Percentiles rank a stretch among this genome's conserved stretches.
These are phyloP conservation scores for Aplysia californica DNA, from an alignment of 1,140 invertebrate genomes.

Conservation along the genomic window DNA sequence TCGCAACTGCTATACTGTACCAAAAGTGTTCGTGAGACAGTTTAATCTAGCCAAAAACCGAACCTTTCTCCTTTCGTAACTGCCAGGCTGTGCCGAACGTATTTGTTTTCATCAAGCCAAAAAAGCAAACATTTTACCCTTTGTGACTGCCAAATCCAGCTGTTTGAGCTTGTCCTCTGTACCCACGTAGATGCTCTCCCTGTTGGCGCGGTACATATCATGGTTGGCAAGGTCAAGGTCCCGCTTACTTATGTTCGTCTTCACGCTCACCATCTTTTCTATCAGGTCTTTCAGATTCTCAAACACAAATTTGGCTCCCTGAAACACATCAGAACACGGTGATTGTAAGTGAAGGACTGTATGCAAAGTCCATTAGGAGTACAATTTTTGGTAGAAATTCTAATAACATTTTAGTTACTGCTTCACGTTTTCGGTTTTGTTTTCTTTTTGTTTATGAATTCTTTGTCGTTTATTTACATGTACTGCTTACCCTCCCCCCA, in stretches of 20 bases:
- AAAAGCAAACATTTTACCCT: no score
- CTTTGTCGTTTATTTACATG: no score
- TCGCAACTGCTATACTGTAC: background rate
- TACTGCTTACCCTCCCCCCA: no score
- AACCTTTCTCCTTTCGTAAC: background rate
- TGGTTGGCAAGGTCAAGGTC: conserved; percentile 36
- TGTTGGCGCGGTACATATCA: conserved; percentile 44
- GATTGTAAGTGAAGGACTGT: background rate
- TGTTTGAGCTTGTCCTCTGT: conserved; percentile 30
- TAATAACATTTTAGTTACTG: no score
- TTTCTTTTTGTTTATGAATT: no score
- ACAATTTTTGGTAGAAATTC: background rate
- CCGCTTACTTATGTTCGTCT: conserved; percentile 22
- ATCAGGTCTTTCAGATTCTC: conserved; percentile 49
- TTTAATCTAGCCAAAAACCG: background rate
- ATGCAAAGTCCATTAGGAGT: background rate
- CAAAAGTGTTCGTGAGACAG: background rate
- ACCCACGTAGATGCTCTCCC: conserved; percentile 34
- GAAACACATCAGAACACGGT: background rate
- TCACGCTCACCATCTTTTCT: conserved; percentile 39
- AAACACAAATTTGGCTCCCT: conserved; percentile 56
- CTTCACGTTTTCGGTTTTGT: no score
- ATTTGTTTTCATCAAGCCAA: no score
- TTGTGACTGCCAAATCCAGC: conserved; percentile 16
- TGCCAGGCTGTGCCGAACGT: background rate